A percentile compares a stretch with the other conserved stretches of the same genome.
Conservation (phyloP, 2,888 invertebrate species). For the Bugulina stolonifera region DNA sequence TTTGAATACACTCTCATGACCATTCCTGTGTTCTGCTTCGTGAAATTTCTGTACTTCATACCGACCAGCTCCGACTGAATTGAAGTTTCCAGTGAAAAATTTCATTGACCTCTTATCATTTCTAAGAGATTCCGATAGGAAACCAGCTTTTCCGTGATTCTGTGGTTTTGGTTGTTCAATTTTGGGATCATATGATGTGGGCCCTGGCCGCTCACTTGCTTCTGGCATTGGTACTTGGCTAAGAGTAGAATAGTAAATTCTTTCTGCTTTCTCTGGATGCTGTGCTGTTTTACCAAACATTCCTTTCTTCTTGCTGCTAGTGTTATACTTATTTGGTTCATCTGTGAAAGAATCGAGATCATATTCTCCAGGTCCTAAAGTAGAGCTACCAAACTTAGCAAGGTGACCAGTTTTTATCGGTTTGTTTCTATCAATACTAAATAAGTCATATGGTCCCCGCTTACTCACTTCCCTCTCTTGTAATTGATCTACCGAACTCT, state of each 20-base stretch:
- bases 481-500: constrained; percentile 43
- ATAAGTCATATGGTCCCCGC: constrained; percentile 49
- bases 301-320: constrained; percentile 36
- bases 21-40: constrained; percentile 47
- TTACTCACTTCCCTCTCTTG: constrained; percentile 42
- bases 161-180: constrained; percentile 34
- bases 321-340: constrained; percentile 38
- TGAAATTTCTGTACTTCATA: constrained; percentile 50
- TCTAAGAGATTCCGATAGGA: constrained; percentile 45
- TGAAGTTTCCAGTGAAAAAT: constrained; percentile 51
- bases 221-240: constrained; percentile 25
- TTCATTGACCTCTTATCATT: constrained; percentile 46
- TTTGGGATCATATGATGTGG: constrained; percentile 43
- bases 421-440: constrained; percentile 49
- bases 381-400: constrained; percentile 33
- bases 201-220: constrained; percentile 37
- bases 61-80: constrained; percentile 51
- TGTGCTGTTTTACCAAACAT: constrained; percentile 46
- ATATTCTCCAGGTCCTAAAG: constrained; percentile 47
- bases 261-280: constrained; percentile 41
- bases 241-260: constrained; percentile 42
- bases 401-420: constrained; percentile 48
- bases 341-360: constrained; percentile 42
- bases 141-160: constrained; percentile 33
- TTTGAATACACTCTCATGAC: constrained; percentile 46